Percentiles rank a stretch among this genome's conserved stretches.
These are phyloP conservation scores for Myotis pilosus DNA, from an alignment of 2,797 vertebrate genomes.

Conservation along the genomic window DNA sequence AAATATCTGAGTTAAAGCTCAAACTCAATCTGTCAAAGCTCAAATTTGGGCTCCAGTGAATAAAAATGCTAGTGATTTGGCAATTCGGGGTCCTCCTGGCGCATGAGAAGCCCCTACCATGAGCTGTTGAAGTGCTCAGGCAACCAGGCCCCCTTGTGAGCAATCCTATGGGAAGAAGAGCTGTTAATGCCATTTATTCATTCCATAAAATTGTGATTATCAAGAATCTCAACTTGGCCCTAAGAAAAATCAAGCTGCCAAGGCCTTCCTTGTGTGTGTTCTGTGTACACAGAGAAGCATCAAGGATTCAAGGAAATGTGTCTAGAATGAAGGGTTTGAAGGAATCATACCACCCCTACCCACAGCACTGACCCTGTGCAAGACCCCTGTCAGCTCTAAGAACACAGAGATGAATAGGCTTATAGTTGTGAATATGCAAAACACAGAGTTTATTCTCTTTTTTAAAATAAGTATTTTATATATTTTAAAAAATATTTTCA, in stretches of 20 bases:
- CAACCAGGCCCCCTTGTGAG: not conserved
- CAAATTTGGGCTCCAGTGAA: not conserved
- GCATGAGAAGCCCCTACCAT: rapidly evolving
- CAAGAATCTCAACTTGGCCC: not conserved
- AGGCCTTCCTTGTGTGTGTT: not conserved
- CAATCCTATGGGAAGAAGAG: not conserved
- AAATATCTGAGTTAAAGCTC: not conserved
- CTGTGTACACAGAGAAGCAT: not conserved
- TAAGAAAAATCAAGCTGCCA: not conserved
- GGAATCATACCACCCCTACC: not conserved
- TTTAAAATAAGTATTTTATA: too few relatives aligned
- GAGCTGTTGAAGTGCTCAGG: rapidly evolving
- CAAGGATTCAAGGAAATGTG: not conserved
- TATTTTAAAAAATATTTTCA: too few relatives aligned
- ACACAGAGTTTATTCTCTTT: too few relatives aligned
- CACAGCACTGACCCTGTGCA: not conserved
- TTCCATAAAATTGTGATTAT: not conserved
- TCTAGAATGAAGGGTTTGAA: not conserved
- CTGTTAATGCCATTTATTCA: not conserved
- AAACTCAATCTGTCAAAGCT: not conserved
- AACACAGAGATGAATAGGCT: not conserved
- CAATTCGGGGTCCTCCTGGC: not conserved
- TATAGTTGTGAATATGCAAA: too few relatives aligned
- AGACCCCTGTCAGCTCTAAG: not conserved
- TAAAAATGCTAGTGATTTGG: not conserved